Evolutionary conservation across 2,113 vertebrate species (phyloP), one percentile per base, ranked within the genome.

Genomic region (Lipophrys pholis): DNA sequence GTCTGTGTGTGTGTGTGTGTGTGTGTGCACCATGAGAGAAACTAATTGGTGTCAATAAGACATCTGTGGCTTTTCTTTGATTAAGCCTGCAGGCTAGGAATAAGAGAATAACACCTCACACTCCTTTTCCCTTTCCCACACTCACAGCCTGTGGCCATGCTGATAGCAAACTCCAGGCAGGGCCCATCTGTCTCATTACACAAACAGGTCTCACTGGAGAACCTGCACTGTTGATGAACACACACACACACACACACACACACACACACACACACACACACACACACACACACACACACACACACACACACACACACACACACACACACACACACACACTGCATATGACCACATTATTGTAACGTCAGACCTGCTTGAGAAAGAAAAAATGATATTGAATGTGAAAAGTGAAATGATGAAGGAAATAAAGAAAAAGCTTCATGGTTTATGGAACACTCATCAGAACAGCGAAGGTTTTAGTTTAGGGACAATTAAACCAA

Each of bases 31-130:
- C 65, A 82, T 65, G 65, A 87, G 78, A 89, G 77, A 84, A 88
- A 83, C 82, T 91, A 90, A 91, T 90, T 92, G 91, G 85, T 89
- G 84, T 89, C 89, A 90, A 90, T 89, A 86, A 88, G 85, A 92
- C 91, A 92, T 92, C 89, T 91, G 89, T 89, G 89, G 80, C 87
- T 92, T 76, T 78, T 69, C 81, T 88, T 87, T 91, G 91, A 91
- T 90, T 85, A 89, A 86, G 84, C 88, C 89, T 87, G 78, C 77
- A 89, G 89, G 88, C 86, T 62, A 90, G 81, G 78, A 89, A 87
- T 80, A 63, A 72, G 45, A 88, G 69, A 83, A 83, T 54, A 86
- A 81, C 78, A 73, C 81, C 85, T 76, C 76, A 46, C 53, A 68
- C 66, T 57, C 55, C 43, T 16, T 51, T 42, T 21, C 12, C 43